Conservation (phyloP, 2,888 invertebrate species). For the Buathra laborator region DNA sequence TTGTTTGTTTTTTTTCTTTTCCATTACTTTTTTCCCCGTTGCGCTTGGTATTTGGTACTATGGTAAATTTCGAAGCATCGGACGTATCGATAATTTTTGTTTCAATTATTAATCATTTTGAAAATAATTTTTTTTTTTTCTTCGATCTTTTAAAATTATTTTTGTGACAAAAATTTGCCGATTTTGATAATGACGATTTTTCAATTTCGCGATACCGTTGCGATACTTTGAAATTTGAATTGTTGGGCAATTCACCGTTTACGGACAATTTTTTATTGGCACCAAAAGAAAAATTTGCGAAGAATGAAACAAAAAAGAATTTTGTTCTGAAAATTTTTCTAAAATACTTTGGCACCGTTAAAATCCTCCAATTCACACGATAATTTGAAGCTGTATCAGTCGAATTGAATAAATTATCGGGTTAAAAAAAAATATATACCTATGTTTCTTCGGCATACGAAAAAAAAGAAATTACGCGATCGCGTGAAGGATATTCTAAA, state of each 20-base stretch:
- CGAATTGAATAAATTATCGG: conserved; percentile 5
- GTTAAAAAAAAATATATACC: background rate
- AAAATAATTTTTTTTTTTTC: background rate
- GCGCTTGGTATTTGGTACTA: background rate
- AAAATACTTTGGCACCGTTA: conserved; percentile 8
- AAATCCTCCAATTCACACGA: conserved; percentile 7
- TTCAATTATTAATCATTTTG: background rate
- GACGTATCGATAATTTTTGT: background rate
- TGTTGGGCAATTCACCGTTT: background rate
- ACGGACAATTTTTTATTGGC: background rate
- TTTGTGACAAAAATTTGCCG: background rate
- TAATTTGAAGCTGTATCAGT: background rate
- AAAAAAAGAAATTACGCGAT: background rate
- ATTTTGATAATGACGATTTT: conserved; percentile 1
- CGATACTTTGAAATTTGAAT: conserved; percentile 35
- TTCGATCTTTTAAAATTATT: background rate
- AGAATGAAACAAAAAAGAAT: background rate
- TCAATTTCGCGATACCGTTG: conserved; percentile 5
- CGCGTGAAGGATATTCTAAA: background rate
- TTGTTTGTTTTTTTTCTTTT: background rate
- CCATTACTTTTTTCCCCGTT: background rate
- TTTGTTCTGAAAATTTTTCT: background rate
- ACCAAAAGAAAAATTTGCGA: background rate
- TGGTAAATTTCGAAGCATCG: conserved; percentile 5
- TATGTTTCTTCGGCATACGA: background rate